A percentile compares a stretch with the other conserved stretches of the same genome.
These are phyloP conservation scores for Pipistrellus kuhlii DNA, from an alignment of 2,797 vertebrate genomes.

Conservation along the genomic window DNA sequence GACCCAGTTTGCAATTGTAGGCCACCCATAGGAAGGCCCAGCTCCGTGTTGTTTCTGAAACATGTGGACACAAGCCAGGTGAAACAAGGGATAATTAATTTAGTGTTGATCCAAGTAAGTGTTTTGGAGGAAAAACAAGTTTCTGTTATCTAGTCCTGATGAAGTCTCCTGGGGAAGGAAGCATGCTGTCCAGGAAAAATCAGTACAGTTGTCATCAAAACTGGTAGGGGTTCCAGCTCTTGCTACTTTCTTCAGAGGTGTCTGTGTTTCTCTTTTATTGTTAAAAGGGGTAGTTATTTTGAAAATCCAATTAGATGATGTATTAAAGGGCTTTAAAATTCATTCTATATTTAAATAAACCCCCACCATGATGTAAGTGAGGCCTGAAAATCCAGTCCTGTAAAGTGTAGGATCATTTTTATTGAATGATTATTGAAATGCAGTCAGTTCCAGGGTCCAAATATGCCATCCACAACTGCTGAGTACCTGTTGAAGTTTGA, in stretches of 20 bases:
- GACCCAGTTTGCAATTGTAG: neutral
- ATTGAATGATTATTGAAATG: neutral
- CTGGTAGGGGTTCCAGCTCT: neutral
- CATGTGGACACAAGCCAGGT: neutral
- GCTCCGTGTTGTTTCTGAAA: neutral
- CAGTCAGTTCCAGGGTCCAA: neutral
- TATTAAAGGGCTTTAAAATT: neutral
- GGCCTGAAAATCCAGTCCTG: neutral
- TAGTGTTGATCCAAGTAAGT: conserved; percentile 14
- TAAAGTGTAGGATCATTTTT: neutral
- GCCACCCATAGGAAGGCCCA: neutral
- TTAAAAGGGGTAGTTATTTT: neutral
- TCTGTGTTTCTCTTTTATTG: neutral
- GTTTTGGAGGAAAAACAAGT: conserved; percentile 39
- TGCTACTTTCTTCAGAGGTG: conserved; percentile 7
- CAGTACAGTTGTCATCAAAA: neutral
- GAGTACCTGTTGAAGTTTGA: neutral
- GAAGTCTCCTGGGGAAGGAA: conserved; percentile 6
- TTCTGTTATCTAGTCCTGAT: conserved; percentile 25
- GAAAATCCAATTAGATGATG: neutral
- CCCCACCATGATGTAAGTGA: neutral
- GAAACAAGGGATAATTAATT: conserved; percentile 36
- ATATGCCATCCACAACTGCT: neutral
- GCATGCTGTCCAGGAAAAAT: neutral
- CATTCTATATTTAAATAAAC: neutral